Evolutionary conservation across 92 coral and sea anemone species (phyloP), one percentile per base, ranked within the genome.

Genomic region (Paragorgia papillata): DNA sequence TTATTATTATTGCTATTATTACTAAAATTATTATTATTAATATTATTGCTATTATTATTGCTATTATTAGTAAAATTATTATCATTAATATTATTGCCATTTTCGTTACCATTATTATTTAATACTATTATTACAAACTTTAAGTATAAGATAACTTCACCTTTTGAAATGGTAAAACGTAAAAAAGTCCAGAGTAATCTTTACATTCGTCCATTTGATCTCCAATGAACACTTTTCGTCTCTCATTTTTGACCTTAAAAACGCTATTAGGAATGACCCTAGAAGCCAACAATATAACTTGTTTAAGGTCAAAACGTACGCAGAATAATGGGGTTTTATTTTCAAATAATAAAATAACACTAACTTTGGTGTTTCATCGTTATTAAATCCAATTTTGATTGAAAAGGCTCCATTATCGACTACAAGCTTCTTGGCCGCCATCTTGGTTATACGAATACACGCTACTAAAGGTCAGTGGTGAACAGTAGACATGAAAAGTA

Each of bases 151-250:
- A 37, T 26, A 1, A 12, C 21, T 26, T 46, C 41, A 71, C 78
- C 64, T 94, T 94, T 50, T 89, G 91, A 65, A 94, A 91, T 0
- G 98, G 97, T n/a, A 94, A 77, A 9, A 94, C 88, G 69, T 89
- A 94, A 76, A 88, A 94, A 37, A 94, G 75, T 10, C 97, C 97
- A 10, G 97, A 94, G 75, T 82, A 94, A 74, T 94, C 98, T 65
- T 94, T 94, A 68, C 97, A 91, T 51, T 94, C 98, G 21, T 94
- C 97, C 19, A 91, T 83, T 66, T 94, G 98, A 57, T 91, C 98
- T 2, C 97, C 98, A 35, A 94, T 82, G 63, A 94, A 94, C 58
- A 90, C 88, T 60, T 92, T 86, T 40, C 98, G 77, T 34, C 98
- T 73, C 63, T 94, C 98, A 73, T 92, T 91, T 80, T 91, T 94